Evolutionary conservation across 2,113 vertebrate species (phyloP), one percentile per base, ranked within the genome.

Genomic region (Mobula birostris): DNA sequence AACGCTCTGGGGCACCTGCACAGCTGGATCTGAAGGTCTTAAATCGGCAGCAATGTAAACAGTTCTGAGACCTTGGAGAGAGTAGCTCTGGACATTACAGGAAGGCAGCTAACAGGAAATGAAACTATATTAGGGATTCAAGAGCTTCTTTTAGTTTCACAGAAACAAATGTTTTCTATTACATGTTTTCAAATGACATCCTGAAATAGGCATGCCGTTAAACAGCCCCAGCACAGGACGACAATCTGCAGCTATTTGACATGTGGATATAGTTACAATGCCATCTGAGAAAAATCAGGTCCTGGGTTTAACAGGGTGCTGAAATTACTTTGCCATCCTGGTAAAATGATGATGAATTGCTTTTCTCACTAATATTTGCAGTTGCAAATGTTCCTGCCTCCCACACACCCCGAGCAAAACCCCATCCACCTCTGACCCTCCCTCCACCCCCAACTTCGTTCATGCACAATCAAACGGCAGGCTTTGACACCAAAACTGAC

Each of bases 161-260:
- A 68, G 85, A 90, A 68, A 90, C 85, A 90, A 90, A 90, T 90
- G 85, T 66, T 68, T 90, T 90, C 85, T 36, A 36, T 90, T 32
- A 90, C 1, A 32, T 32, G 63, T 90, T 68, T 90, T 90, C 66
- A 66, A 90, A 90, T 90, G 85, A 90, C 85, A 90, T 90, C 61
- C 61, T 90, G 85, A 66, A n/a, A 63, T 15, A 90, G 61, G 61
- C 85, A 32, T 66, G 85, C 61, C n/a, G 85, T 61, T 66, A 66
- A 90, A 90, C 61, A 90, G 29, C 61, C 63, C 85, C 63, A 63
- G 61, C 58, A 66, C 29, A 90, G 85, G 7, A 29, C n/a, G 29
- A 66, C 29, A 36, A 66, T 17, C 29, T 21, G 63, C 29, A 68
- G 61, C 29, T 32, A 90, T 90, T 90, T 90, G 85, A 63, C 85